Base-by-base conservation (phyloP, 2,888 invertebrate genomes). In the Schizotus pectinicornis region DNA sequence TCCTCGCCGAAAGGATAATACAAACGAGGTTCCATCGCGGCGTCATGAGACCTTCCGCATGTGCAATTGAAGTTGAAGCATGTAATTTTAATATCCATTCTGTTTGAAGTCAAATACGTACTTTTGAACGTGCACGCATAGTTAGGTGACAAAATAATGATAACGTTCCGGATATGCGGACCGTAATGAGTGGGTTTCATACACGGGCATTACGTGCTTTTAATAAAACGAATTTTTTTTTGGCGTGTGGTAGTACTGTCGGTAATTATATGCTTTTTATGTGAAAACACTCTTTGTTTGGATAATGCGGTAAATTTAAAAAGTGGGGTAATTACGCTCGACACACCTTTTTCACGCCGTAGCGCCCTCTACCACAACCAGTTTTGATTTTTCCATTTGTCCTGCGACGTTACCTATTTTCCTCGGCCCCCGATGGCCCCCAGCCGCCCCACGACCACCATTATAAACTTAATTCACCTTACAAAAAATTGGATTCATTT, bases 111-210 rank as follows among this genome's bases (percentile, higher is more conserved):
- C 61, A 67, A 66, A 62, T 59, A 57, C 56, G 59, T 57, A 58
- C 46, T 55, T 56, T 5, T 39, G 36, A 46, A 55, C 61, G 59
- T 63, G 56, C 65, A 64, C 56, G 63, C 64, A 70, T 64, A 62
- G 62, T 59, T 63, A 66, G 67, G 69, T 71, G 69, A 71, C 69
- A 71, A 71, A 69, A 69, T 71, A 69, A 71, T 71, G 65, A 68
- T 63, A 67, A 65, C 61, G 66, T 64, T 36, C 59, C 55, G 54
- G 51, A 55, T 62, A 63, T 62, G 59, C 41, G 50, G 50, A 36
- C 56, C 49, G 50, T 67, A 63, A 57, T 64, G 38, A 56, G 42
- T 55, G 58, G 62, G 59, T 60, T 59, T 57, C 58, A 61, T 61
- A 50, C 34, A 58, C 59, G 50, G 22, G 62, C 64, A 62, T 63